These are phyloP conservation scores for Lutjanus erythropterus DNA, from an alignment of 2,113 vertebrate genomes.

Conservation along the genomic window DNA sequence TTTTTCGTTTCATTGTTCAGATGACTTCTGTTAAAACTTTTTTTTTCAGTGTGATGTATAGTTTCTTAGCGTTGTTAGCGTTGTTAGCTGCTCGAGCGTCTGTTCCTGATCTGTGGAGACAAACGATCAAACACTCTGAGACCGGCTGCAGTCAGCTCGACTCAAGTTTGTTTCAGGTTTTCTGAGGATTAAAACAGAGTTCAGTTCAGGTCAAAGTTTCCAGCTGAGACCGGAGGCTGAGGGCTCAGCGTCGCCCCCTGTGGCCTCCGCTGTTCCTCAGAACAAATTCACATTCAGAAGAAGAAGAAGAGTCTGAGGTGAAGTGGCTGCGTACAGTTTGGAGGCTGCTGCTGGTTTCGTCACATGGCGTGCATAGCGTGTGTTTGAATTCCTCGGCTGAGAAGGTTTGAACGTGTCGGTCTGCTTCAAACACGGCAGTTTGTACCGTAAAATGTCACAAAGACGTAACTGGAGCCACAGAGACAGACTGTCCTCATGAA, in stretches of 20 bases:
- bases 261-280: neutral
- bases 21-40: neutral
- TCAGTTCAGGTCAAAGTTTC: conserved; percentile 10
- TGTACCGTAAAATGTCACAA: too few relatives aligned
- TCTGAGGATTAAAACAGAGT: neutral
- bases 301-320: neutral
- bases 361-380: neutral
- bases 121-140: neutral
- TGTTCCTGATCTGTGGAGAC: neutral
- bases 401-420: too few relatives aligned
- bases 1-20: neutral
- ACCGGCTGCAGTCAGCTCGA: neutral
- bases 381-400: too few relatives aligned
- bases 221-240: neutral
- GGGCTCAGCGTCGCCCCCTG: neutral
- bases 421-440: too few relatives aligned
- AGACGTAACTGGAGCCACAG: too few relatives aligned
- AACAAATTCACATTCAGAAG: neutral
- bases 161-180: neutral
- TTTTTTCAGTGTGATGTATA: neutral
- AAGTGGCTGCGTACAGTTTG: neutral
- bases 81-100: neutral
- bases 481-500: neutral
- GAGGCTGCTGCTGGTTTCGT: neutral
- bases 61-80: neutral